These are phyloP conservation scores for Aphaenogaster rudis DNA, from an alignment of 1,140 invertebrate species.

Conservation along the genomic window DNA sequence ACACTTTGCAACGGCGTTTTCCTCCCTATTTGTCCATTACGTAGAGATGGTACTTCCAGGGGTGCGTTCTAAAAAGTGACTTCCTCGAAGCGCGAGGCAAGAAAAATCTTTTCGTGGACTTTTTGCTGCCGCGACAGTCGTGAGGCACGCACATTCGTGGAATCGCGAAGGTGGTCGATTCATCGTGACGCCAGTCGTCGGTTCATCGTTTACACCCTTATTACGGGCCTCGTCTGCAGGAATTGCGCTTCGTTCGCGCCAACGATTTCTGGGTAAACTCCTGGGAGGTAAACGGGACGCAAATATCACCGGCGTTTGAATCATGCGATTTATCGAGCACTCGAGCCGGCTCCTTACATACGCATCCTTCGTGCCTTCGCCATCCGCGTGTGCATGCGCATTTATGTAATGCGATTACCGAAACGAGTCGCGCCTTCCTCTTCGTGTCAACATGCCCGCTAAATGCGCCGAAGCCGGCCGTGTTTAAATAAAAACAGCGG, in stretches of 20 bases:
- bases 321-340: conserved; percentile 67
- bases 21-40: conserved; percentile 27
- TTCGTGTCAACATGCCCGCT: conserved; percentile 42
- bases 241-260: conserved; percentile 54
- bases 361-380: conserved; percentile 39
- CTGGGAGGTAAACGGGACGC: conserved; percentile 59
- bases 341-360: conserved; percentile 34
- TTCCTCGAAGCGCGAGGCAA: conserved; percentile 12
- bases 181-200: conserved; percentile 8
- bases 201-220: conserved; percentile 61
- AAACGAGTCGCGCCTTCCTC: conserved; percentile 45
- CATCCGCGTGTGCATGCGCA: conserved; percentile 31
- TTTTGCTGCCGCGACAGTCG: conserved; percentile 37
- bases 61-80: not conserved
- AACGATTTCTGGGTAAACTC: conserved; percentile 59
- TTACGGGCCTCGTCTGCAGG: conserved; percentile 36
- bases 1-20: not conserved
- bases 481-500: conserved; percentile 55
- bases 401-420: conserved; percentile 68
- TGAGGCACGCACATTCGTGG: conserved; percentile 27
- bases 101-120: conserved; percentile 2
- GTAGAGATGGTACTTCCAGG: not conserved
- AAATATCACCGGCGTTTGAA: conserved; percentile 66
- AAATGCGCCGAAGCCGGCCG: conserved; percentile 37
- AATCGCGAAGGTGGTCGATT: conserved; percentile 38